These are phyloP conservation scores for Silurus meridionalis DNA, from an alignment of 2,113 vertebrate species.

Conservation along the genomic window DNA sequence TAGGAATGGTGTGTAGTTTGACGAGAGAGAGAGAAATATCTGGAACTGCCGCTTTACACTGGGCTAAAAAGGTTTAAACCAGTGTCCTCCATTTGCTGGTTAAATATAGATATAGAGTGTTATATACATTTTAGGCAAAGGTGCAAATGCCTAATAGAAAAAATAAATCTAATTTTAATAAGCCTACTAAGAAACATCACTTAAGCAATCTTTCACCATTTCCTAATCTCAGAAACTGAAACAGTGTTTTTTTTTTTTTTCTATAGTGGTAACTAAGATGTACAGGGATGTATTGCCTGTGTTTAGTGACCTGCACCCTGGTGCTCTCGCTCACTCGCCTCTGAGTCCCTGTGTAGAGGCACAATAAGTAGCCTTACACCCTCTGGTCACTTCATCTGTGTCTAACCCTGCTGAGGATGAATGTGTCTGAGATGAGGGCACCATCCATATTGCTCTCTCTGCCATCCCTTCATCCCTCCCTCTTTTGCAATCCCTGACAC, in stretches of 20 bases:
- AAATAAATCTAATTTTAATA: not conserved
- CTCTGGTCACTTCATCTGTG: slow-evolving; percentile 51
- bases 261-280: not conserved
- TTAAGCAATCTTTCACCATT: not conserved
- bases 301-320: slow-evolving; percentile 32
- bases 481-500: slow-evolving; percentile 84
- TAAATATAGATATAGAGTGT: not conserved
- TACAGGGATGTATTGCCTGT: slow-evolving; percentile 23
- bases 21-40: not conserved
- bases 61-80: slow-evolving; percentile 55
- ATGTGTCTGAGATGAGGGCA: slow-evolving; percentile 52
- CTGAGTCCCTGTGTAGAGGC: slow-evolving; percentile 22
- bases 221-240: not conserved
- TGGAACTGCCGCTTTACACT: not conserved
- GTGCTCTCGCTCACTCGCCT: not conserved
- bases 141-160: not conserved
- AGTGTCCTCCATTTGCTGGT: slow-evolving; percentile 19
- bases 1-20: not conserved
- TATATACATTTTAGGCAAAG: not conserved
- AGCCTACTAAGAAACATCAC: not conserved
- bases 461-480: slow-evolving; percentile 72
- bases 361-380: slow-evolving; percentile 27
- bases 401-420: slow-evolving; percentile 39
- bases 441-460: slow-evolving; percentile 53
- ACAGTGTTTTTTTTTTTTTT: not conserved